Evolutionary conservation across 2,888 invertebrate genomes (phyloP).

Genomic region (Pecten maximus): DNA sequence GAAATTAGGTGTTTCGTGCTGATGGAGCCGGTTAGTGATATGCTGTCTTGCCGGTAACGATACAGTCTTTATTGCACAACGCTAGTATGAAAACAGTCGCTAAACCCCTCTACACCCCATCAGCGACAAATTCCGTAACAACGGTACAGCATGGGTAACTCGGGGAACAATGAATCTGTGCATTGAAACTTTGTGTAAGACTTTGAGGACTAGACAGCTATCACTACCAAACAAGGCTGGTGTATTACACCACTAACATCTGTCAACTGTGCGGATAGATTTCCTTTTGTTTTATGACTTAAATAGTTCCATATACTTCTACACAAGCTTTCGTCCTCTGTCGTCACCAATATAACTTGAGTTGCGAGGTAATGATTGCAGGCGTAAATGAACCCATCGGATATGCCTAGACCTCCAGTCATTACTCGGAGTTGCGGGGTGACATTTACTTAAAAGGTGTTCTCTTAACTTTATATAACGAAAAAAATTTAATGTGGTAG

Average conservation of each 20-base stretch:
- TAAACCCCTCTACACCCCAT: conserved; percentile 17
- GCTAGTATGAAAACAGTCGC: conserved; percentile 12
- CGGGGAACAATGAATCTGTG: not conserved
- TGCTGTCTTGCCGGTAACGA: not conserved
- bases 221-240: not conserved
- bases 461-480: not conserved
- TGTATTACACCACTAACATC: not conserved
- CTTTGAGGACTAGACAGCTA: not conserved
- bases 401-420: not conserved
- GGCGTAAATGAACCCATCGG: not conserved
- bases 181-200: not conserved
- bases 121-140: not conserved
- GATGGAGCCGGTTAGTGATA: not conserved
- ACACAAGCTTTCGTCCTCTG: not conserved
- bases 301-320: not conserved
- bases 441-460: not conserved
- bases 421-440: not conserved
- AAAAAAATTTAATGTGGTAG: not conserved
- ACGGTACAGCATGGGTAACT: not conserved
- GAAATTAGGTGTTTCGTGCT: conserved; percentile 26
- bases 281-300: conserved; percentile 4
- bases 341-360: not conserved
- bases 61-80: conserved; percentile 22
- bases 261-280: not conserved
- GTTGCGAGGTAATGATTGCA: not conserved